Evolutionary conservation across 2,113 vertebrate species (phyloP).

Genomic region (Eurystomus gularis): DNA sequence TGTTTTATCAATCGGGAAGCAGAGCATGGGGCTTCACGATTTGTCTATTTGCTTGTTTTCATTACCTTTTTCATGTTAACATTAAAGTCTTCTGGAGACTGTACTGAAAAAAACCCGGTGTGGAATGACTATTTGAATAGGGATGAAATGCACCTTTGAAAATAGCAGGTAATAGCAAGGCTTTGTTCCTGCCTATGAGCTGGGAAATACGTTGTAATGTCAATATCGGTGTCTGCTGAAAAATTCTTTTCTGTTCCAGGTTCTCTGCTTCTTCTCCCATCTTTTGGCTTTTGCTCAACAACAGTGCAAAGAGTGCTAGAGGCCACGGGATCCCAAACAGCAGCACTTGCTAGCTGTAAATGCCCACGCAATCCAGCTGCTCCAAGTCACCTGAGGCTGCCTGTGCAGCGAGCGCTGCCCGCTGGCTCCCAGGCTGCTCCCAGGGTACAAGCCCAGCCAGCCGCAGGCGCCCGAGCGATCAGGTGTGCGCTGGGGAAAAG

Average conservation of each 20-base stretch:
- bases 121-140: slow-evolving; percentile 13
- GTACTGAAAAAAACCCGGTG: not conserved
- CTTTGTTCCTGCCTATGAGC: not conserved
- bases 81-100: slow-evolving; percentile 35
- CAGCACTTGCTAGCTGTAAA: not conserved
- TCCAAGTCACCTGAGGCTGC: not conserved
- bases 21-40: slow-evolving; percentile 5
- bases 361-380: not conserved
- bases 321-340: not conserved
- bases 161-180: slow-evolving; percentile 2
- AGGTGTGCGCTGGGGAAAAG: not conserved
- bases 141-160: slow-evolving; percentile 35
- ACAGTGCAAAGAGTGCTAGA: not conserved
- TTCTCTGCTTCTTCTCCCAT: not conserved
- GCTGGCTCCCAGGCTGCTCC: not conserved
- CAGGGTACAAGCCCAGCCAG: not conserved
- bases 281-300: not conserved
- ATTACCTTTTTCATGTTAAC: slow-evolving; percentile 56
- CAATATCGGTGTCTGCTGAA: not conserved
- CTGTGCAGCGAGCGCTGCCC: not conserved
- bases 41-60: slow-evolving; percentile 53
- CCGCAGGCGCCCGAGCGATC: not conserved
- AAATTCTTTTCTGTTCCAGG: not conserved
- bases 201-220: not conserved
- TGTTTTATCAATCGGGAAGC: slow-evolving; percentile 45